phyloP scores from a whole-genome alignment of 2,888 invertebrate genomes.

The Sialis lutaria region DNA sequence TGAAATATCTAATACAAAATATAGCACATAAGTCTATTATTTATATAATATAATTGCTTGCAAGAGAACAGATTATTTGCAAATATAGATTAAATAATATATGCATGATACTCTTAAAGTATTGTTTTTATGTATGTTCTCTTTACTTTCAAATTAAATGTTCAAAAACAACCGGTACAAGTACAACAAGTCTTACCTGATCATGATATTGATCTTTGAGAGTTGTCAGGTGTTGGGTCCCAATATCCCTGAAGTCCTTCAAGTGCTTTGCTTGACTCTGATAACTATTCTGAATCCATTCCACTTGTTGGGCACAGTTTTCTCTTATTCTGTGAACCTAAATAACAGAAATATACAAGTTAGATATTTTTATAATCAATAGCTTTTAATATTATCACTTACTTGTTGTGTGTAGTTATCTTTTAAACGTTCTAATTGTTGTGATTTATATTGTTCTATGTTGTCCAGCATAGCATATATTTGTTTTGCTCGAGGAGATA shows the following conservation, averaged over 20 bases:
- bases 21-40: too few species aligned
- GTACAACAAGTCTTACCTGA: constrained; percentile 40
- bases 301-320: constrained; percentile 86
- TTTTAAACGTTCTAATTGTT: constrained; percentile 70
- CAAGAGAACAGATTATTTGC: too few species aligned
- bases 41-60: too few species aligned
- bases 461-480: constrained; percentile 78
- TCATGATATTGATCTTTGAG: constrained; percentile 84
- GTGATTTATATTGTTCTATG: constrained; percentile 77
- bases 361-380: background rate
- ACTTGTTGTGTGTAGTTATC: constrained; percentile 88
- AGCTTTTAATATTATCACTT: constrained; percentile 11
- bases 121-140: background rate
- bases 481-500: constrained; percentile 64
- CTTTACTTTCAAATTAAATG: background rate
- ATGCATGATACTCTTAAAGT: background rate
- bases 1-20: too few species aligned
- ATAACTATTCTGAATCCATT: constrained; percentile 86
- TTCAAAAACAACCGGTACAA: background rate
- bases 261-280: constrained; percentile 73
- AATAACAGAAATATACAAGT: constrained; percentile 5
- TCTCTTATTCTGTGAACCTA: constrained; percentile 81
- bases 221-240: constrained; percentile 70
- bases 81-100: background rate
- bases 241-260: constrained; percentile 79